phyloP scores from a whole-genome alignment of 2,113 vertebrate genomes.

The Chionodraco myersi region DNA sequence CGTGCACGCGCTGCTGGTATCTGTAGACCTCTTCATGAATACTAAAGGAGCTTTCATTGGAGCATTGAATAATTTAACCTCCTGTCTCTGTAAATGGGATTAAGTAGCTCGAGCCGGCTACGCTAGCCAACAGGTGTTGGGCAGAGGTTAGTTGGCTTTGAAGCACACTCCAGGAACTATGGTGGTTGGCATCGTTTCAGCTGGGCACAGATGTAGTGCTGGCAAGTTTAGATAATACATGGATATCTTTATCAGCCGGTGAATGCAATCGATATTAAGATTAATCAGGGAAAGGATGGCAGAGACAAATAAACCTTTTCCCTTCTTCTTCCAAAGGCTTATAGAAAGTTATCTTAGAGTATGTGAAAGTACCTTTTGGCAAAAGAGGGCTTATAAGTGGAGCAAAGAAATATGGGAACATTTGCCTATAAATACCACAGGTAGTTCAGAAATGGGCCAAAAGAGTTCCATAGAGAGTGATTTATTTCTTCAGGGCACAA shows the following conservation, averaged over 20 bases:
- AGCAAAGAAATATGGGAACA: constrained; percentile 58
- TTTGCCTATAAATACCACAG: constrained; percentile 71
- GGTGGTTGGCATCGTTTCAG: constrained; percentile 40
- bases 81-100: constrained; percentile 62
- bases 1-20: not conserved
- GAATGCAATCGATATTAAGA: constrained; percentile 1
- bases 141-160: constrained; percentile 20
- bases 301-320: not conserved
- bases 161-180: not conserved
- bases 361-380: constrained; percentile 41
- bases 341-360: constrained; percentile 3
- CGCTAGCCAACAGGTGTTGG: constrained; percentile 57
- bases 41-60: constrained; percentile 55
- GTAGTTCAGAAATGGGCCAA: constrained; percentile 70
- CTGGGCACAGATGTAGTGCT: constrained; percentile 34
- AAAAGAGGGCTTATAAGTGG: constrained; percentile 56
- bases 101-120: constrained; percentile 45
- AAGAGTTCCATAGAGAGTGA: constrained; percentile 45
- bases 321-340: not conserved
- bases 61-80: constrained; percentile 69
- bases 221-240: not conserved
- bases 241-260: constrained; percentile 9
- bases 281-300: not conserved
- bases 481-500: constrained; percentile 51
- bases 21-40: constrained; percentile 33